Conservation (phyloP, 2,113 vertebrate species). For the Pelecanus crispus region DNA sequence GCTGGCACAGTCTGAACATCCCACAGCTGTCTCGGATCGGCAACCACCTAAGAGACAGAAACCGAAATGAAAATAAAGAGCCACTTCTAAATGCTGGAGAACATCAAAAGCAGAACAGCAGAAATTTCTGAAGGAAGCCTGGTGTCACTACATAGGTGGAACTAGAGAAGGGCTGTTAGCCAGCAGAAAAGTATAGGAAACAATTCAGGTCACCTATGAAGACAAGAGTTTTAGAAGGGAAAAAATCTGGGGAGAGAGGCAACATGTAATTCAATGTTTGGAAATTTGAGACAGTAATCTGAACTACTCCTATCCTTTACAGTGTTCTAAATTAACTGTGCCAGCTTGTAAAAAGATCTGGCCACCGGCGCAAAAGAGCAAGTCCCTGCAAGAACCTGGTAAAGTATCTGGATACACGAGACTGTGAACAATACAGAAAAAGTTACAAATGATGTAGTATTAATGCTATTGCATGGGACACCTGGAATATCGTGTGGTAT, state of each 20-base stretch:
- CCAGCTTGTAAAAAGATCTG: conserved; percentile 39
- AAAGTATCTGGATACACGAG: background rate
- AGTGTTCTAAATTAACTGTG: background rate
- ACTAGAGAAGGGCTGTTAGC: background rate
- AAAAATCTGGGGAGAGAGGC: background rate
- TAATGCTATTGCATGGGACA: background rate
- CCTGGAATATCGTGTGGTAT: background rate
- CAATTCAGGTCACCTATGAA: background rate
- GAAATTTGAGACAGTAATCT: conserved; percentile 14
- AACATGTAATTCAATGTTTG: background rate
- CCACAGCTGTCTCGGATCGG: background rate
- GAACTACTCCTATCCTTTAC: conserved; percentile 35
- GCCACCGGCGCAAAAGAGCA: background rate
- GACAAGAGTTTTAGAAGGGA: background rate
- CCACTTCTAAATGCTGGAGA: background rate
- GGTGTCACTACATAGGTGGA: fast-evolving
- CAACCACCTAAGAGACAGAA: background rate
- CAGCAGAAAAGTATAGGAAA: background rate
- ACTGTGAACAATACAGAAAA: background rate
- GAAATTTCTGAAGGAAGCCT: background rate
- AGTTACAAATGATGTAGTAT: background rate
- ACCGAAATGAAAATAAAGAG: background rate
- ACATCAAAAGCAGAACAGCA: background rate
- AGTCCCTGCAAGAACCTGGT: background rate
- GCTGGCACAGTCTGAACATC: background rate